Base-by-base conservation (phyloP, 1,140 invertebrate species). In the Apis mellifera region DNA sequence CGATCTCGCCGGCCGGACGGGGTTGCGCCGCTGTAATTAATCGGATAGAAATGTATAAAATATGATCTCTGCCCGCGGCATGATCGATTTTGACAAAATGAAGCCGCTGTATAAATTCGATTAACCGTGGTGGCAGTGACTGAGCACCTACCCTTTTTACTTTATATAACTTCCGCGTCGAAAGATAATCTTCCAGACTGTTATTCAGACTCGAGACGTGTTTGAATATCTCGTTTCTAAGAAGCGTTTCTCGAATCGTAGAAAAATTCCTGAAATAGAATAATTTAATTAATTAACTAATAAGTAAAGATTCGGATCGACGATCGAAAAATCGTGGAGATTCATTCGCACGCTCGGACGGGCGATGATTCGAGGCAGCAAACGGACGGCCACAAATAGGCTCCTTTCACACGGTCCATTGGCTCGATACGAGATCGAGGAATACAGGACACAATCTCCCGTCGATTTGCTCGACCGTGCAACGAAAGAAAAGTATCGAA, bases 371-470 rank as follows among this genome's bases (percentile, higher is more conserved):
- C 71, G 11, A n/a, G 15, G n/a, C 71, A 32, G 17, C 23, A 50
- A 75, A 81, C 64, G 76, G n/a, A 23, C 54, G 55, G 52, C 54
- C 79, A 19, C 62, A 23, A 54, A 80, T 65, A 80, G 70, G 57
- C n/a, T 4, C 70, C 70, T 76, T 81, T 81, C 54, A 60, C 79
- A 81, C 64, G 79, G 62, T 76, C 54, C 54, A 59, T 32, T 76
- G 79, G 32, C 52, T 80, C 70, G 72, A 76, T 50, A 26, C n/a
- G 32, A 55, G 64, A 59, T 52, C 17, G 78, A 32, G 71, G 21
- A 66, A 76, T 32, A 75, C 23, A n/a, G n/a, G n/a, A n/a, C n/a
- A 50, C 78, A 75, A 81, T 81, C 78, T 80, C 42, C 62, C 52
- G 62, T 66, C 19, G 54, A 66, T 17, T 48, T 32, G 32, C 19